These are phyloP conservation scores for Pocillopora grandis DNA, from an alignment of 92 coral and sea anemone genomes.

Conservation along the genomic window DNA sequence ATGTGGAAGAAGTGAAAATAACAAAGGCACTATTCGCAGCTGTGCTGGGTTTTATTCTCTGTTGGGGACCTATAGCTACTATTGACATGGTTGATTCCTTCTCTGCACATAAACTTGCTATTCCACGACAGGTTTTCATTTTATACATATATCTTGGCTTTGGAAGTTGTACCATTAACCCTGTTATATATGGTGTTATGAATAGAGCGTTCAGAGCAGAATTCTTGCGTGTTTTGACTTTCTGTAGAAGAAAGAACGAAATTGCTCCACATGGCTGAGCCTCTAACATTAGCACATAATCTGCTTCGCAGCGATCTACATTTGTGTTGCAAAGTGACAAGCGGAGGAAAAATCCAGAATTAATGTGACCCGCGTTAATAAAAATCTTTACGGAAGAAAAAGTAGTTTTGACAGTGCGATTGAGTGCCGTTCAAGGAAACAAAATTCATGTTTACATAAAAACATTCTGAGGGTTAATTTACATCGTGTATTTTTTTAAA, in stretches of 20 bases:
- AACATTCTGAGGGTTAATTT: too few species aligned
- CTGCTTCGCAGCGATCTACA: too few species aligned
- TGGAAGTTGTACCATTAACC: slow-evolving; percentile 79
- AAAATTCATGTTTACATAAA: too few species aligned
- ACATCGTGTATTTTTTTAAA: too few species aligned
- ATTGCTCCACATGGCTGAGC: not conserved
- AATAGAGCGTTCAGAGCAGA: slow-evolving; percentile 73
- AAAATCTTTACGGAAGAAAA: too few species aligned
- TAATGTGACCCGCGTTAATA: too few species aligned
- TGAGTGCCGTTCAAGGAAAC: too few species aligned
- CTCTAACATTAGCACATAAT: too few species aligned
- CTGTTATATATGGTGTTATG: slow-evolving; percentile 82
- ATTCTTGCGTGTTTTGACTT: slow-evolving; percentile 40
- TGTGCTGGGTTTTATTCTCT: slow-evolving; percentile 66
- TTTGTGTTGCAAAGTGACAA: too few species aligned
- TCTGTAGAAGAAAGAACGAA: slow-evolving; percentile 17
- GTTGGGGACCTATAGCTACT: slow-evolving; percentile 81
- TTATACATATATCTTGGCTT: slow-evolving; percentile 70
- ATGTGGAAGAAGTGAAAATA: slow-evolving; percentile 72
- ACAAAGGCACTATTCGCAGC: slow-evolving; percentile 73
- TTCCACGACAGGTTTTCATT: slow-evolving; percentile 64
- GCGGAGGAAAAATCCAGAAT: too few species aligned
- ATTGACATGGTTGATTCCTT: slow-evolving; percentile 62
- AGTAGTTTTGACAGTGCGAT: too few species aligned
- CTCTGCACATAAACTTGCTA: slow-evolving; percentile 39